Percentiles rank a stretch among this genome's conserved stretches.
Conservation (phyloP, 2,113 vertebrate genomes). For the Melanotaenia duboulayi region DNA sequence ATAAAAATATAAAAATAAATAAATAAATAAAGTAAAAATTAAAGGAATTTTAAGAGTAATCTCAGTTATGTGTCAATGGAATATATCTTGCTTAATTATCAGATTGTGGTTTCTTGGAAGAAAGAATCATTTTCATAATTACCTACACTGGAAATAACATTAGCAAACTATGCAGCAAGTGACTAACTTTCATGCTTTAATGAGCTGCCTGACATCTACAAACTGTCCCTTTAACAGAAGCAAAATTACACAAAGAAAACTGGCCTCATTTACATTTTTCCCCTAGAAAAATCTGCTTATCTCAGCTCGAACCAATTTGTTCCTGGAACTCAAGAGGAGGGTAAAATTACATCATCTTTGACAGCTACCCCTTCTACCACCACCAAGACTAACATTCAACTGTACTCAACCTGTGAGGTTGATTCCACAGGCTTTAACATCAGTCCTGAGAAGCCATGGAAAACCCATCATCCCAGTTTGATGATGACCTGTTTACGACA, state of each 20-base stretch:
- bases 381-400: slow-evolving; percentile 6
- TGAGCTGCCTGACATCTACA: too few species aligned
- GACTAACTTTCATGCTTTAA: too few species aligned
- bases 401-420: slow-evolving; percentile 30
- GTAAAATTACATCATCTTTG: slow-evolving; percentile 48
- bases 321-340: slow-evolving; percentile 19
- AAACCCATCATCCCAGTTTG: slow-evolving; percentile 53
- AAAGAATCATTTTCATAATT: too few species aligned
- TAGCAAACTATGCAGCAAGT: too few species aligned
- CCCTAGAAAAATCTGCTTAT: slow-evolving; percentile 26
- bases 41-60: too few species aligned
- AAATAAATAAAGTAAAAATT: too few species aligned
- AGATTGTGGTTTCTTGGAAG: too few species aligned
- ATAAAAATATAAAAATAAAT: too few species aligned
- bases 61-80: too few species aligned
- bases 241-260: slow-evolving; percentile 8
- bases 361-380: too few species aligned
- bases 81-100: too few species aligned
- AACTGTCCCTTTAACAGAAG: not conserved
- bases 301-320: slow-evolving; percentile 8
- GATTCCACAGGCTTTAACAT: slow-evolving; percentile 44
- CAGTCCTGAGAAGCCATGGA: slow-evolving; percentile 40
- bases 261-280: slow-evolving; percentile 8
- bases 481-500: slow-evolving; percentile 51
- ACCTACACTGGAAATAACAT: too few species aligned